Base-by-base conservation (phyloP, 2,888 invertebrate genomes). In the Tetramorium bicarinatum region DNA sequence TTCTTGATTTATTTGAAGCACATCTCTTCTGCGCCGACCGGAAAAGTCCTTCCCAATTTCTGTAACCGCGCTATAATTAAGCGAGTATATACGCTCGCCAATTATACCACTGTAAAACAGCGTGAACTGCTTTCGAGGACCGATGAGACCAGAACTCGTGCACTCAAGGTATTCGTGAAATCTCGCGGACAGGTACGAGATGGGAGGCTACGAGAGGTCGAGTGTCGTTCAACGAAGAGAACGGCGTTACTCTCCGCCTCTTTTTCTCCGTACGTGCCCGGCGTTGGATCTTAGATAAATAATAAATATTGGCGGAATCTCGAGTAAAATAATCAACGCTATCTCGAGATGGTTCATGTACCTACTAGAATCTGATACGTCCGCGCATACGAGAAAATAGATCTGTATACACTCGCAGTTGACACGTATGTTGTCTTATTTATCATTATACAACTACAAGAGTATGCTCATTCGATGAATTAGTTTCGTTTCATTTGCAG, bases 281-380 rank as follows among this genome's bases (percentile, higher is more conserved):
- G 9, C 34, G 79, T 47, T 18, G 47, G 72, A 59, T 71, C 79
- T 71, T 79, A n/a, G 71, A 80, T 72, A 80, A 80, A 80, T 80
- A 80, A 80, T 71, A 71, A 80, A 80, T 80, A 80, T 80, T 72
- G 25, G 79, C 59, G 47, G 38, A 80, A 80, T 80, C 79, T 80
- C 72, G 72, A 80, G 47, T 80, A 72, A 80, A 72, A 80, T 72
- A 59, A 80, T 80, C 59, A 80, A 72, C 72, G 72, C 59, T 71
- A 47, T 79, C 79, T 71, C 62, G 81, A 80, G 56, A 61, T n/a
- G 44, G 66, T 66, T 59, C 25, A 34, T 25, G 38, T 64, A 67
- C 47, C 52, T 56, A 67, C 66, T 83, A 83, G 62, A 72, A 81
- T 82, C 69, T 74, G 59, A 59, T 59, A 71, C 59, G 47, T 59